These are phyloP conservation scores for Pinna nobilis DNA, from an alignment of 1,140 invertebrate genomes.

Conservation along the genomic window DNA sequence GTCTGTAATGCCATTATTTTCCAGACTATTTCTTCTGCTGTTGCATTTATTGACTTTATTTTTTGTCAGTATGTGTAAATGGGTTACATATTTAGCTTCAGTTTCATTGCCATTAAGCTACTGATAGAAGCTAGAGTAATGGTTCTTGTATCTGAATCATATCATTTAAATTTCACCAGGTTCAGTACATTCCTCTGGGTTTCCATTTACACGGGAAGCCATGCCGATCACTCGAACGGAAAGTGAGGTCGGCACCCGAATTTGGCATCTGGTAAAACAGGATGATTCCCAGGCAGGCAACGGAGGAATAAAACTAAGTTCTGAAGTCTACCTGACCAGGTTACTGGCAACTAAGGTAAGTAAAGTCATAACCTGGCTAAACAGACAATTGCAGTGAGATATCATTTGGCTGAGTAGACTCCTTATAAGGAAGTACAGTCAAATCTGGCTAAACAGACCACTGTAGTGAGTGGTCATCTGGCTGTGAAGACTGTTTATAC, in stretches of 20 bases:
- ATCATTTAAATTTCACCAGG: conserved; percentile 40
- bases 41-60: no score
- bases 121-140: background rate
- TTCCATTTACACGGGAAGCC: conserved; percentile 54
- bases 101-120: no score
- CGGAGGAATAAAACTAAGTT: conserved; percentile 98
- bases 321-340: conserved; percentile 98
- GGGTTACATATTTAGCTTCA: no score
- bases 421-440: background rate
- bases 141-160: background rate
- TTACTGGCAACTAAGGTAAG: conserved; percentile 94
- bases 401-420: background rate
- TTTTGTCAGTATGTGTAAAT: no score
- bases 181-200: conserved; percentile 63
- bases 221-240: conserved; percentile 62
- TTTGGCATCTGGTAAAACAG: conserved; percentile 80
- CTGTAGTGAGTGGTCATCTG: no score
- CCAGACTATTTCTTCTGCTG: no score
- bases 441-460: background rate
- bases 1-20: no score
- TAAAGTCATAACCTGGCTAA: no score
- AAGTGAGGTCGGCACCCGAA: conserved; percentile 57
- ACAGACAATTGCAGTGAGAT: background rate
- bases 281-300: conserved; percentile 95
- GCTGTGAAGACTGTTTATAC: no score